Conservation (phyloP, 2,797 vertebrate species). For the Enteromius fasciolatus region DNA sequence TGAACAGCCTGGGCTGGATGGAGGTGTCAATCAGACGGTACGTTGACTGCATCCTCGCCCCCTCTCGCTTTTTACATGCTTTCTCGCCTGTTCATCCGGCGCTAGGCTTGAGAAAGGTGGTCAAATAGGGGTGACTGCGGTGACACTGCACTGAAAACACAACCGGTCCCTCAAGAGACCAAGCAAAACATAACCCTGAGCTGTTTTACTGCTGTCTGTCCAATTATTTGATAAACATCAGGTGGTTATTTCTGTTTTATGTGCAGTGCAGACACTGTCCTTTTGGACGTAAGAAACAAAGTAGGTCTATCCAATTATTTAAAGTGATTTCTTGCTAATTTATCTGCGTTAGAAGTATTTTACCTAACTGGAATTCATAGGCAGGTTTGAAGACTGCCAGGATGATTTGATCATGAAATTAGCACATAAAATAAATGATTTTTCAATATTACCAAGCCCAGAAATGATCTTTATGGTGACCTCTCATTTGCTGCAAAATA, state of each 20-base stretch:
- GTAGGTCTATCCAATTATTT: conserved; percentile 36
- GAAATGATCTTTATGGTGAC: neutral
- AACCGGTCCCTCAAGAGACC: conserved; percentile 16
- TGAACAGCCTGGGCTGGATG: conserved; percentile 42
- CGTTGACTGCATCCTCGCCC: conserved; percentile 34
- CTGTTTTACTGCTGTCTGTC: conserved; percentile 50
- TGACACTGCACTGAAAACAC: conserved; percentile 11
- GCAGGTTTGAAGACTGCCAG: neutral
- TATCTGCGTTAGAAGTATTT: conserved; percentile 40
- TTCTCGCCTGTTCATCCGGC: conserved; percentile 27
- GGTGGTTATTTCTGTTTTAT: conserved; percentile 53
- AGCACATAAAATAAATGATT: neutral
- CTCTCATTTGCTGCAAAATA: neutral
- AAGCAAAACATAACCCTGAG: conserved; percentile 19
- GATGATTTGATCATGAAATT: neutral
- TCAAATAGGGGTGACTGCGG: conserved; percentile 42
- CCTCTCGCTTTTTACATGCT: conserved; percentile 14
- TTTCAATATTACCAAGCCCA: neutral
- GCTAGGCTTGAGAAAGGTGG: conserved; percentile 33
- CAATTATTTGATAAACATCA: conserved; percentile 61
- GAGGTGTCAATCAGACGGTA: conserved; percentile 41
- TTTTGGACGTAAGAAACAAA: conserved; percentile 17
- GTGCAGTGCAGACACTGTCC: conserved; percentile 23
- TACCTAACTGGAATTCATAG: conserved; percentile 19
- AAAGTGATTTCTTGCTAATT: conserved; percentile 30